Conservation (phyloP, 2,797 vertebrate species). For the Centropyge bicolor region DNA sequence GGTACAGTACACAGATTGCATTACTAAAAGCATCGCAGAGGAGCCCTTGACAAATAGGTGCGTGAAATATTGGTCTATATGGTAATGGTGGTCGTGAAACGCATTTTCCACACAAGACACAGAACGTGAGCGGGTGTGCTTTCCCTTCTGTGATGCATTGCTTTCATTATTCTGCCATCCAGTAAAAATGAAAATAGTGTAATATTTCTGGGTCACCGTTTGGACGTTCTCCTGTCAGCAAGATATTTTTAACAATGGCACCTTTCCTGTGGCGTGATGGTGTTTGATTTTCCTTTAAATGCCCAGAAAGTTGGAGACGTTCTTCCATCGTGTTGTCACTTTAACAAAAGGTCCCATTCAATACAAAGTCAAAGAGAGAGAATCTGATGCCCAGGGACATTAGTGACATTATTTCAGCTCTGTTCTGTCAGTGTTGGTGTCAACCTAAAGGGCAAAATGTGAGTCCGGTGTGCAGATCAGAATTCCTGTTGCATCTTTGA, state of each 20-base stretch:
- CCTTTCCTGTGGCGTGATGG: background rate
- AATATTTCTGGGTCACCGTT: constrained; percentile 37
- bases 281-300: constrained; percentile 11
- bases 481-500: constrained; percentile 10
- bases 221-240: background rate
- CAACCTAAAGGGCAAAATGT: background rate
- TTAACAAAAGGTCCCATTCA: background rate
- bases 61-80: constrained; percentile 60
- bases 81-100: constrained; percentile 49
- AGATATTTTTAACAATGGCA: background rate
- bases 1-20: constrained; percentile 37
- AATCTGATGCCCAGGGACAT: background rate
- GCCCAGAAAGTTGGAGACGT: background rate
- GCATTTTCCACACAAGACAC: constrained; percentile 34
- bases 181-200: constrained; percentile 35
- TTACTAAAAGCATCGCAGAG: constrained; percentile 25
- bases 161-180: constrained; percentile 58
- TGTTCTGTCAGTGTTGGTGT: background rate
- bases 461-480: background rate
- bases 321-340: background rate
- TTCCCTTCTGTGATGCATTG: constrained; percentile 43
- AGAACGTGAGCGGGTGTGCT: constrained; percentile 18
- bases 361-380: background rate
- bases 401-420: background rate
- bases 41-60: constrained; percentile 45